These are phyloP conservation scores for Cheilosia grossa DNA, from an alignment of 2,888 invertebrate genomes.

Conservation along the genomic window DNA sequence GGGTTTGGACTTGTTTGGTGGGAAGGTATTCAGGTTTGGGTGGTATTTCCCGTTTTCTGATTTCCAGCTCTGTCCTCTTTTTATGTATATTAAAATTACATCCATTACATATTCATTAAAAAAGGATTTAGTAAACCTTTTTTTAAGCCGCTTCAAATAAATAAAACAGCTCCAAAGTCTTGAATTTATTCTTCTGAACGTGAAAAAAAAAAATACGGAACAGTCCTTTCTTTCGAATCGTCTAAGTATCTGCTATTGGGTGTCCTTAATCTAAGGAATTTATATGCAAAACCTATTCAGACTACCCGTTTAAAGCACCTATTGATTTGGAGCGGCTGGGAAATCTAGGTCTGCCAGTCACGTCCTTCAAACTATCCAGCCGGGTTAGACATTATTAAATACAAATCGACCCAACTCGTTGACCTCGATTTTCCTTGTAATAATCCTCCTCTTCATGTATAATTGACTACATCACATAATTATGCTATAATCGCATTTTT, in stretches of 20 bases:
- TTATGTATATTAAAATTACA: no score
- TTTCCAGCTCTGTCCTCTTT: no score
- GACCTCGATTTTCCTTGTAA: conserved; percentile 34
- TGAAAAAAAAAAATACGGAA: no score
- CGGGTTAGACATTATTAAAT: neutral
- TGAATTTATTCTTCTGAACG: no score
- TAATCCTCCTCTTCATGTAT: conserved; percentile 4
- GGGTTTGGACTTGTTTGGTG: neutral
- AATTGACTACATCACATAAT: conserved; percentile 50
- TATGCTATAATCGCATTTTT: conserved; percentile 20
- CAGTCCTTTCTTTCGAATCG: no score
- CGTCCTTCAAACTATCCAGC: neutral
- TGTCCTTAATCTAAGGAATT: neutral
- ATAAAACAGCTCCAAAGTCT: no score
- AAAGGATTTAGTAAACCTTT: no score
- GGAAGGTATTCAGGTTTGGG: no score
- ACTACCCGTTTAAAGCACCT: neutral
- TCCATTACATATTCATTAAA: no score
- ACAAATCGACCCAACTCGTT: neutral
- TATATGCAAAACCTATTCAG: neutral
- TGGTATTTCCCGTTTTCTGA: no score
- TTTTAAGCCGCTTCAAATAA: no score
- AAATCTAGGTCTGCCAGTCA: conserved; percentile 10
- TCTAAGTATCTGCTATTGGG: neutral
- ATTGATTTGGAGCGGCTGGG: neutral